phyloP scores from a whole-genome alignment of 2,113 vertebrate genomes.

The Sialia sialis region DNA sequence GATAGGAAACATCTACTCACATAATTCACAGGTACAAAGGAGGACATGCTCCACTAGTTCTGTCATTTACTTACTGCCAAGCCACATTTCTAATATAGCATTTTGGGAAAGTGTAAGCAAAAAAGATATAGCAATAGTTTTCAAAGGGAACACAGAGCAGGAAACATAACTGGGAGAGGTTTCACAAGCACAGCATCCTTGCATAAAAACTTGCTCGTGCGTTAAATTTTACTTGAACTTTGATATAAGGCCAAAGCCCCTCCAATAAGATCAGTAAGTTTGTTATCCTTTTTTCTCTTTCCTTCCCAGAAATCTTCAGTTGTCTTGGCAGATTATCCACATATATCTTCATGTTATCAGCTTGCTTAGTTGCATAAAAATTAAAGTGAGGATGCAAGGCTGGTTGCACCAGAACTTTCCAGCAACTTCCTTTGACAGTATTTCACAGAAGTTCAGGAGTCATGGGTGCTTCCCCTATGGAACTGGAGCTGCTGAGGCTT shows the following conservation, averaged over 20 bases:
- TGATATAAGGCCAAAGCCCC: not conserved
- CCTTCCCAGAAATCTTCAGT: not conserved
- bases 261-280: not conserved
- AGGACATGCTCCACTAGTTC: not conserved
- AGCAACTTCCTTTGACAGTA: accelerated
- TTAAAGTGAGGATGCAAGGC: accelerated
- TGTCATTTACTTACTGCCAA: not conserved
- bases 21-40: not conserved
- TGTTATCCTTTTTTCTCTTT: not conserved
- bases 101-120: not conserved
- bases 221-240: not conserved
- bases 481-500: not conserved
- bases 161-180: slow-evolving; percentile 40
- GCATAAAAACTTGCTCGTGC: slow-evolving; percentile 35
- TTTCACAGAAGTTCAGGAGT: not conserved
- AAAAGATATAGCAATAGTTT: not conserved
- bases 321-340: not conserved
- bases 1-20: not conserved
- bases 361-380: not conserved
- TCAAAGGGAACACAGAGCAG: slow-evolving; percentile 42
- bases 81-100: not conserved
- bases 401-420: not conserved
- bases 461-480: accelerated
- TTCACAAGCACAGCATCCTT: slow-evolving; percentile 44
- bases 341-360: not conserved